Base-by-base conservation (phyloP, 2,888 invertebrate genomes). In the Pyrrhia umbra region DNA sequence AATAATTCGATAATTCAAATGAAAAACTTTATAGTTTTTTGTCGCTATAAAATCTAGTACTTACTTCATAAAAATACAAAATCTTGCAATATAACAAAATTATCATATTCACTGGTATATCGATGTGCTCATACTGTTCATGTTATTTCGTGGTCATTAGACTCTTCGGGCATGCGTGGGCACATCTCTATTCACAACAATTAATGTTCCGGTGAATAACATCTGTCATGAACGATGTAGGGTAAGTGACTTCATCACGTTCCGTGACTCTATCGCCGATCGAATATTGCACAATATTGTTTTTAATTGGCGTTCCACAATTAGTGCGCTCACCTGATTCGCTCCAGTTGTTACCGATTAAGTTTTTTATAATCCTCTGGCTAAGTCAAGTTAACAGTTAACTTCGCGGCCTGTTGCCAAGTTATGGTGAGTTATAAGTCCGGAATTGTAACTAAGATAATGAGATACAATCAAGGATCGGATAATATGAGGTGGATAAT, bases 341-440 rank as follows among this genome's bases (percentile, higher is more conserved):
- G 94, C 93, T 94, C 94, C 93, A 94, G 92, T 94, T 94, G 91
- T 91, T 92, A 91, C 81, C 92, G 92, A 93, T 93, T 92, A 89
- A 90, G 88, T 93, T 94, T 93, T 72, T 94, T 94, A 90, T 88
- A 83, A 83, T 85, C 88, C 79, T 85, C 87, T 77, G 84, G 85
- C 88, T 87, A 88, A 91, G 86, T 85, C 88, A 84, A 86, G 87
- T 91, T 90, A 91, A 94, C 94, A 88, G 94, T 93, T 94, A 94
- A 59, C 75, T 79, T 73, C 73, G 77, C 79, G 72, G 82, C 78
- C 82, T 85, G 87, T 89, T 90, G 85, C 88, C 82, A 85, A 87
- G 88, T 88, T 90, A 92, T 90, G 88, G 85, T 81, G 78, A 85
- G 85, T 86, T 86, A 88, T 85, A 84, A 87, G n/a, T 34, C 45